Conservation (phyloP, 2,888 invertebrate species). For the Leptopilina syphax region DNA sequence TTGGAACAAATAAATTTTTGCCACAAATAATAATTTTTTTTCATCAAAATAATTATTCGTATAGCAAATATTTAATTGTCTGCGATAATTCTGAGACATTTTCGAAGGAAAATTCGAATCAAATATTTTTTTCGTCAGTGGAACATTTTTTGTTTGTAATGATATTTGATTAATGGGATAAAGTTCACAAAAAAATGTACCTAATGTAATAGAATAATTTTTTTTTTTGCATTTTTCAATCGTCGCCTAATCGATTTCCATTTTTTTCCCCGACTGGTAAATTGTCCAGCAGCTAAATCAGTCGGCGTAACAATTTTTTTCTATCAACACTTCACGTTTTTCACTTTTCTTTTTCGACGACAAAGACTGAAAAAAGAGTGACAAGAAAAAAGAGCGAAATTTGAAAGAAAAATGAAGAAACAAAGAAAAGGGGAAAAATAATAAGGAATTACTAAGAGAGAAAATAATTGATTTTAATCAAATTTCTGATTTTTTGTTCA, state of each 20-base stretch:
- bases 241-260: slow-evolving; percentile 10
- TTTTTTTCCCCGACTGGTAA: slow-evolving; percentile 23
- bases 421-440: too few relatives aligned
- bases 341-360: background rate
- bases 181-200: slow-evolving; percentile 11
- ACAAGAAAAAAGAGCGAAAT: background rate
- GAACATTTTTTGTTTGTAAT: background rate
- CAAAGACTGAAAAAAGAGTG: background rate
- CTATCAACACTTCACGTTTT: background rate
- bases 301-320: slow-evolving; percentile 17
- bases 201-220: background rate
- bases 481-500: too few relatives aligned
- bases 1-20: too few relatives aligned
- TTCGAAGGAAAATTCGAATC: too few relatives aligned
- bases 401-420: background rate
- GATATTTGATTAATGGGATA: slow-evolving; percentile 4
- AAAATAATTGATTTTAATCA: too few relatives aligned
- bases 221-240: slow-evolving; percentile 1
- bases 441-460: too few relatives aligned
- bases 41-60: too few relatives aligned
- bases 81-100: too few relatives aligned
- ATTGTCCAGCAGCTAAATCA: slow-evolving; percentile 40
- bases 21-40: too few relatives aligned
- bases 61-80: too few relatives aligned
- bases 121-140: too few relatives aligned